Base-by-base conservation (phyloP, 2,113 vertebrate genomes). In the Leucosticte australis region DNA sequence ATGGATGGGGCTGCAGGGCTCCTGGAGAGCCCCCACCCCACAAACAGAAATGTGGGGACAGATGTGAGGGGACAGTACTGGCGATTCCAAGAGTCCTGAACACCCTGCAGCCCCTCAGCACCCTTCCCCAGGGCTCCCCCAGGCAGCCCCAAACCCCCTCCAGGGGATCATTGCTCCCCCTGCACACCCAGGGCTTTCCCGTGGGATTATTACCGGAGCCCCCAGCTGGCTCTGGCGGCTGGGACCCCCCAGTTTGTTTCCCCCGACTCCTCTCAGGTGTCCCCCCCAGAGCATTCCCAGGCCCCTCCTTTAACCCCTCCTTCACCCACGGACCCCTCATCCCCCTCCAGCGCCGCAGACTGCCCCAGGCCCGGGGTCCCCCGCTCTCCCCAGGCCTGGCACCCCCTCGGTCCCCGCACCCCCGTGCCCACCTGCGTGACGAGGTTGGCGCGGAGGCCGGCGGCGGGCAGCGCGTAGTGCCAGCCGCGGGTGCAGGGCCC, bases 401-500 rank as follows among this genome's bases (percentile, higher is more conserved):
- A 2, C 12, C 17, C 16, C 22, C 14, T 13, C 8, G 8, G 11
- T 15, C 13, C 20, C 33, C 12, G 13, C 33, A 10, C 6, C 56
- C 55, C 17, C 24, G 26, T 9, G 33, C 50, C 52, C 55, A 99
- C 98, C 98, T 99, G 98, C 0, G 98, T 98, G 67, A 98, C 98
- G 62, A 97, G 97, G 96, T 98, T 98, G 92, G 94, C 97, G 33
- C 94, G 95, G 35, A 99, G 98, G 41, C 98, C 98, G 9, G 97
- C 98, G 7, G 84, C 86, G 33, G 95, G 83, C 71, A 91, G 87
- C 8, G 69, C 18, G 96, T 97, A 98, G 64, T 97, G 96, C 98
- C 98, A 99, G 35, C 98, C 98, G 16, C 55, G 57, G 12, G 98
- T 98, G 97, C 98, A 99, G 65, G 91, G 92, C 60, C 60, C 88